Conservation (phyloP, 1,140 invertebrate species). For the Aphelenchoides fujianensis region DNA sequence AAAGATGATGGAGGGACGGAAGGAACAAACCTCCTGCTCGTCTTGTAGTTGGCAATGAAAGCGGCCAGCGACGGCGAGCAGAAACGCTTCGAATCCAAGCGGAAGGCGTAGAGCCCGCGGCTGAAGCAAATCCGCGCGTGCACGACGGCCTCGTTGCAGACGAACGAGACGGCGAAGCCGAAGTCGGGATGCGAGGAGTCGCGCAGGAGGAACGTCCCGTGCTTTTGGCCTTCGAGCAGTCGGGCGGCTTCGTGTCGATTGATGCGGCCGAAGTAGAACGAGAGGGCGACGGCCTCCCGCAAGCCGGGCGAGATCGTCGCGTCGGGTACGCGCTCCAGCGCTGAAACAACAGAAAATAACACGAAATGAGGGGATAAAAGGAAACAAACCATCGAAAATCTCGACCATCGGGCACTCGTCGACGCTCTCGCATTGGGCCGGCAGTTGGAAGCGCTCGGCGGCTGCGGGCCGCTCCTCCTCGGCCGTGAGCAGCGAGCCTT, state of each 20-base stretch:
- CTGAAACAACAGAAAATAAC: neutral
- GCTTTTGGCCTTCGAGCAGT: slow-evolving; percentile 83
- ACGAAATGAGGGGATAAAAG: neutral
- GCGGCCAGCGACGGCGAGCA: slow-evolving; percentile 68
- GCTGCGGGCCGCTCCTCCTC: neutral
- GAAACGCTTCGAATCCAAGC: slow-evolving; percentile 89
- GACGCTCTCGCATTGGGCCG: neutral
- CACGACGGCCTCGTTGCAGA: slow-evolving; percentile 74
- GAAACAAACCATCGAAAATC: neutral
- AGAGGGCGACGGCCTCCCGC: slow-evolving; percentile 75
- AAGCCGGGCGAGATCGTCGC: slow-evolving; percentile 76
- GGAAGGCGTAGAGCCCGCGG: slow-evolving; percentile 91
- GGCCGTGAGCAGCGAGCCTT: neutral
- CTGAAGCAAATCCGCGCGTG: slow-evolving; percentile 95
- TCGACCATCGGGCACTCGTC: neutral
- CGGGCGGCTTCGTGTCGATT: slow-evolving; percentile 85
- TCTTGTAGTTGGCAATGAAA: neutral
- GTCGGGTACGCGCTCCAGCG: neutral
- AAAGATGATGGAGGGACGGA: neutral
- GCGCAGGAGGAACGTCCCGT: slow-evolving; percentile 85
- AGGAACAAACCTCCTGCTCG: neutral
- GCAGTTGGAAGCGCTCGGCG: neutral
- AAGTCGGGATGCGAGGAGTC: slow-evolving; percentile 96
- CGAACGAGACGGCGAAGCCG: slow-evolving; percentile 80
- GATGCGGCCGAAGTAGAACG: slow-evolving; percentile 85